These are phyloP conservation scores for Drosophila subquinaria DNA, from an alignment of 2,888 invertebrate species.

Conservation along the genomic window DNA sequence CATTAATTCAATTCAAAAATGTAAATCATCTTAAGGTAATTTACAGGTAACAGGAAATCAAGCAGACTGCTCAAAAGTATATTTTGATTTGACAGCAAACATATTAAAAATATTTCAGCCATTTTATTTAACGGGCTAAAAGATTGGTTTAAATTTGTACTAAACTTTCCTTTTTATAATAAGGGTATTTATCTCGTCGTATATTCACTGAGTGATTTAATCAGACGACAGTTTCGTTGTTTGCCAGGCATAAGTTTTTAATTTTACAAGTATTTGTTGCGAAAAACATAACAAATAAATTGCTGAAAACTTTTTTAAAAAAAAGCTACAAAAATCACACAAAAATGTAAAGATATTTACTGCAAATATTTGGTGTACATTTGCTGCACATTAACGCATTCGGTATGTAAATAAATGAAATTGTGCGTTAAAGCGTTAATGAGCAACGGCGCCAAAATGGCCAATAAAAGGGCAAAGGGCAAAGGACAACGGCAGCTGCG, in stretches of 20 bases:
- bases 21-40: not conserved
- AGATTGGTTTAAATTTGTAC: too few species aligned
- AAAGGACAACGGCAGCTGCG: conserved; percentile 27
- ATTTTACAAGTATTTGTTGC: conserved; percentile 41
- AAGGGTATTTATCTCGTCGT: conserved; percentile 4
- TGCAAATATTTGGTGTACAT: conserved; percentile 7
- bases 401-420: conserved; percentile 49
- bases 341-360: conserved; percentile 13
- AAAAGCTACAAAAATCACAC: not conserved
- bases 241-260: conserved; percentile 21
- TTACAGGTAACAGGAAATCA: not conserved
- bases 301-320: conserved; percentile 15
- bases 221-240: conserved; percentile 3
- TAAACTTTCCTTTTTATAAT: not conserved
- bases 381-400: conserved; percentile 14
- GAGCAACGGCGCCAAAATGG: conserved; percentile 38
- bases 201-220: not conserved
- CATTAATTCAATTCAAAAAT: not conserved
- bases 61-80: not conserved
- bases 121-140: too few species aligned
- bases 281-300: conserved; percentile 18
- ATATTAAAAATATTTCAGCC: too few species aligned
- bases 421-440: conserved; percentile 71
- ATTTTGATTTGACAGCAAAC: not conserved
- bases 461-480: not conserved